phyloP scores from a whole-genome alignment of 2,113 vertebrate genomes.

The Xiphophorus couchianus region DNA sequence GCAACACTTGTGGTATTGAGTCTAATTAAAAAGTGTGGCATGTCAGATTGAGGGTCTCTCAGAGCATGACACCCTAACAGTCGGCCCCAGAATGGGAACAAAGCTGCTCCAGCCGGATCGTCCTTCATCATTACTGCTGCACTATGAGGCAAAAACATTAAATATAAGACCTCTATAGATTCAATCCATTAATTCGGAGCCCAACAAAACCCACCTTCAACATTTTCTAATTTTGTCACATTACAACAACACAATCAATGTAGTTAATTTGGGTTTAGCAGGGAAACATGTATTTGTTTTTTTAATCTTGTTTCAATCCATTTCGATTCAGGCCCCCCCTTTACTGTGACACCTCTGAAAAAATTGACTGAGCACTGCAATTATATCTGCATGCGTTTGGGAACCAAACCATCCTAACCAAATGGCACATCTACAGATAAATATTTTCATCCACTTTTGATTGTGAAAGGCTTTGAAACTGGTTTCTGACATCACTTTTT shows the following conservation, averaged over 20 bases:
- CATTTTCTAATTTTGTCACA: neutral
- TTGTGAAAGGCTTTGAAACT: too few species aligned
- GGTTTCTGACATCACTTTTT: neutral
- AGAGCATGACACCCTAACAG: constrained; percentile 25
- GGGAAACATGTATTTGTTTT: neutral
- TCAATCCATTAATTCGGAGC: constrained; percentile 27
- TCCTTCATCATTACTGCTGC: constrained; percentile 53
- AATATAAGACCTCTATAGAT: constrained; percentile 17
- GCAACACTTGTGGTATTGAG: constrained; percentile 28
- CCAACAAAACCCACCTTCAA: too few species aligned
- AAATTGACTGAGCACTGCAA: too few species aligned
- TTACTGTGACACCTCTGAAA: neutral
- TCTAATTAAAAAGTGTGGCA: constrained; percentile 68
- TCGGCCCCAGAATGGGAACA: neutral
- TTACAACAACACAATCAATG: neutral
- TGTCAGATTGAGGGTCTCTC: constrained; percentile 46
- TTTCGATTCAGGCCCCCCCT: neutral
- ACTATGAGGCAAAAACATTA: constrained; percentile 45
- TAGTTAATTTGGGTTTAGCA: neutral
- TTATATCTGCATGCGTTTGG: too few species aligned
- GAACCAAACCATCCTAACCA: too few species aligned
- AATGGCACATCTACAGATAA: too few species aligned
- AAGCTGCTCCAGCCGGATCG: constrained; percentile 34
- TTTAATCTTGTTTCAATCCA: neutral
- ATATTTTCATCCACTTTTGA: too few species aligned